phyloP scores from a whole-genome alignment of 2,797 vertebrate species.

The Malacoraja senta region DNA sequence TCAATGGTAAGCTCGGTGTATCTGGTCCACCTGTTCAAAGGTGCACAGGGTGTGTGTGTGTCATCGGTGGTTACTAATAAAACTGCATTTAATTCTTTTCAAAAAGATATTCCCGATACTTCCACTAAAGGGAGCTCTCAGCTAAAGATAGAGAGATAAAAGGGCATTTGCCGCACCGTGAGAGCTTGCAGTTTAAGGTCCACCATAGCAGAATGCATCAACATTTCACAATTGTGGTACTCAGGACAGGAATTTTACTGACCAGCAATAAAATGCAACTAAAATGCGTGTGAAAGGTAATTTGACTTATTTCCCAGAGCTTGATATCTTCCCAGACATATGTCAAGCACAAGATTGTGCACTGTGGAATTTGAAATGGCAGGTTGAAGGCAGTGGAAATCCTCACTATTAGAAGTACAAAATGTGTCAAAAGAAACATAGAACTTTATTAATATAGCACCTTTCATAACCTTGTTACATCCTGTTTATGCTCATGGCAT shows the following conservation, averaged over 20 bases:
- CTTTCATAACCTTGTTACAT: not conserved
- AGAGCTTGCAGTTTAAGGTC: not conserved
- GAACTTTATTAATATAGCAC: not conserved
- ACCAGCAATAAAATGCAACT: not conserved
- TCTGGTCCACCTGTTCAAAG: not conserved
- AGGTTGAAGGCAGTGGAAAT: not conserved
- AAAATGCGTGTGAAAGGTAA: not conserved
- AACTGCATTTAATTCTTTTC: not conserved
- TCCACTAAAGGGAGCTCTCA: conserved; percentile 18
- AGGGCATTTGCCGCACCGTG: not conserved
- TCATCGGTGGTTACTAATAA: not conserved
- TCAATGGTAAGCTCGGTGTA: too few relatives aligned
- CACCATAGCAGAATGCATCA: not conserved
- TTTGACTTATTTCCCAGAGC: not conserved
- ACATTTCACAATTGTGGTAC: not conserved
- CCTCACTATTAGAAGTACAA: not conserved
- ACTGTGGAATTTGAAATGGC: not conserved
- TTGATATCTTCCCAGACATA: not conserved
- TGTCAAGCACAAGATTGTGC: not conserved
- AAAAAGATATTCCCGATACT: not conserved
- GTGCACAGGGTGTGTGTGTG: too few relatives aligned
- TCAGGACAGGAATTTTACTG: not conserved
- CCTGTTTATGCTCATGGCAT: too few relatives aligned
- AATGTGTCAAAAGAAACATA: not conserved
- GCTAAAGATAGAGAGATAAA: not conserved